Evolutionary conservation across 2,797 vertebrate species (phyloP).

Genomic region (Gastrophryne carolinensis): DNA sequence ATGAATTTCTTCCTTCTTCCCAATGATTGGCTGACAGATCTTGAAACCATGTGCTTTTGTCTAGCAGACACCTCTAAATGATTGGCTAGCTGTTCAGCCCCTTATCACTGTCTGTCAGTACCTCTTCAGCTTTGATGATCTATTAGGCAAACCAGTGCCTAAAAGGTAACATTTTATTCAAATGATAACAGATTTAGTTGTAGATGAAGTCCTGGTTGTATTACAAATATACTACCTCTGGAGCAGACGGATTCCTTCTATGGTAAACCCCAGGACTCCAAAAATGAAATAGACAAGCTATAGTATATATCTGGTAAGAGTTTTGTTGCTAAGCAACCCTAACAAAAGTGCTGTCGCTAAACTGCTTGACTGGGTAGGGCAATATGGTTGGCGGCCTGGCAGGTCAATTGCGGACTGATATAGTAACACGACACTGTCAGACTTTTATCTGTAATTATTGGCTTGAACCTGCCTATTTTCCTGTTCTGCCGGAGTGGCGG

Average conservation of each 20-base stretch:
- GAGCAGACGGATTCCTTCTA: neutral
- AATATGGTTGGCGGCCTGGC: neutral
- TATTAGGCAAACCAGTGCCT: too few species aligned
- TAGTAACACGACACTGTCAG: neutral
- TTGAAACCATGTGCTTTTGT: too few species aligned
- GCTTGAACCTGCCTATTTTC: conserved; percentile 7
- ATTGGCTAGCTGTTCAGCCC: too few species aligned
- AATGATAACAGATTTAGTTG: too few species aligned
- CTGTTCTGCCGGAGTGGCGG: neutral
- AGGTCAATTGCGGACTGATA: neutral
- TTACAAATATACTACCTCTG: neutral
- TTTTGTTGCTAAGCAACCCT: neutral
- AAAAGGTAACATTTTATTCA: too few species aligned
- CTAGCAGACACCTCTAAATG: too few species aligned
- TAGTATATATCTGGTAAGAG: neutral
- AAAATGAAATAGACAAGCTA: too few species aligned
- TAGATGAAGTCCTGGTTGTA: neutral
- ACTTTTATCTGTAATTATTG: conserved; percentile 18
- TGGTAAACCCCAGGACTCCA: neutral
- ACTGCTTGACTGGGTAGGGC: neutral
- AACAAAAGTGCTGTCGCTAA: neutral
- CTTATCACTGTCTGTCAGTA: too few species aligned
- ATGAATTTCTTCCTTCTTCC: too few species aligned
- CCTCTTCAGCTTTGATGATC: too few species aligned
- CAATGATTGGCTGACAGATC: too few species aligned